Evolutionary conservation across 2,888 invertebrate genomes (phyloP), one percentile per base, ranked within the genome.

Genomic region (Leucozona laternaria): DNA sequence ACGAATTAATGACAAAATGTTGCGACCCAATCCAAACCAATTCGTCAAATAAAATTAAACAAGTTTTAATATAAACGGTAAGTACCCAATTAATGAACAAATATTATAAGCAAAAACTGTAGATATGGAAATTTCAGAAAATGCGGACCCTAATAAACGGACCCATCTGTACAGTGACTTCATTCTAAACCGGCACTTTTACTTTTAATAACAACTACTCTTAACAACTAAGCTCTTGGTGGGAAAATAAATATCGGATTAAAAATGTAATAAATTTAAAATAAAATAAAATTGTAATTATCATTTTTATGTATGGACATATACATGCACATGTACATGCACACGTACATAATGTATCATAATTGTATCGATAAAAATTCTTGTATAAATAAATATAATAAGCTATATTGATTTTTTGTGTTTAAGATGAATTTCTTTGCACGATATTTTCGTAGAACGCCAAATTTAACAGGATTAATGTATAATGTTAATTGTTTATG

Each of bases 141-240:
- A 60, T 60, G n/a, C n/a, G 15, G 37, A 22, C 22, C 40, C 22
- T 22, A 37, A 15, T 22, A 34, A 22, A 15, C 7, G 37, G 20
- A 3, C 15, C 22, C 22, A 60, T 40, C 22, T 40, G 37, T 60
- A 60, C 57, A 31, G 57, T 57, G 57, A 57, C 57, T 57, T 57
- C 57, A 34, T 34, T 31, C 31, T 31, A 11, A 31, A 57, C 34
- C 34, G 7, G 57, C 34, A 34, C 31, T 57, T 11, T 57, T 11
- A 34, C 17, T 31, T 28, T 10, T 2, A 28, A 31, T 20, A 48
- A 11, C 17, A 45, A 45, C 8, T 45, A 8, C 45, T 48, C 48
- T 20, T 48, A 45, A 25, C 25, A 53, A 22, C 15, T 28, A 15
- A 28, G 7, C 15, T 28, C 53, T n/a, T 53, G 25, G 4, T 53